phyloP scores from a whole-genome alignment of 1,140 invertebrate species.

The Cephus cinctus region DNA sequence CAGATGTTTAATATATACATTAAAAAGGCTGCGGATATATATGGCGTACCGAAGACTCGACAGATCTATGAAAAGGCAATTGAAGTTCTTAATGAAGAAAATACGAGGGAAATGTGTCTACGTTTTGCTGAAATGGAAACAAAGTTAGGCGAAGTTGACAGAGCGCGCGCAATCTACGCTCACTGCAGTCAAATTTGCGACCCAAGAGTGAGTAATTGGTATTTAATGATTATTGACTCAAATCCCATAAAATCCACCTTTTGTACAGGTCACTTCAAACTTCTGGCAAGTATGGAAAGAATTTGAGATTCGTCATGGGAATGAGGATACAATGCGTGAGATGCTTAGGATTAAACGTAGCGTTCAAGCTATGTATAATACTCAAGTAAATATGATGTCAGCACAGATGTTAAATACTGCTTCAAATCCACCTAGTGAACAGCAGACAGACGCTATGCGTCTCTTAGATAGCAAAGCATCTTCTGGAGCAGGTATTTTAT shows the following conservation, averaged over 20 bases:
- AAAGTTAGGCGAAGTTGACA: conserved; percentile 96
- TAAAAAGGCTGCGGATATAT: conserved; percentile 96
- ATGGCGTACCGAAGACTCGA: conserved; percentile 93
- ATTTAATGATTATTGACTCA: too few species aligned
- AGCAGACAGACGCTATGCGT: conserved; percentile 82
- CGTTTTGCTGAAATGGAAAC: conserved; percentile 97
- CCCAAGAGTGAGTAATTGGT: conserved; percentile 69
- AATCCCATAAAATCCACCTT: too few species aligned
- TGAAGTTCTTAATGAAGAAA: conserved; percentile 86
- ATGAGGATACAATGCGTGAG: conserved; percentile 99
- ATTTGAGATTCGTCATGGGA: conserved; percentile 99
- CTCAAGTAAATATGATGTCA: conserved; percentile 97
- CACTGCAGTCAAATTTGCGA: conserved; percentile 99
- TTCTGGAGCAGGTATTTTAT: conserved; percentile 21
- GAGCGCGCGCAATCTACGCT: conserved; percentile 94
- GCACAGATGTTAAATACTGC: conserved; percentile 89
- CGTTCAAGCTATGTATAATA: conserved; percentile 96
- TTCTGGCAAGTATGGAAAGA: conserved; percentile 99
- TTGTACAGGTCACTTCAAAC: conserved; percentile 72
- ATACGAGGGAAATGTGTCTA: conserved; percentile 94
- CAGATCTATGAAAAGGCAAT: conserved; percentile 99
- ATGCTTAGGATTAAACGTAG: conserved; percentile 98
- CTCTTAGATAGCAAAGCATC: conserved; percentile 82
- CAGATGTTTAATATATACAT: conserved; percentile 98
- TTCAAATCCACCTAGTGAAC: conserved; percentile 65